Base-by-base conservation (phyloP, 2,113 vertebrate species). In the Dipodomys stephensi region DNA sequence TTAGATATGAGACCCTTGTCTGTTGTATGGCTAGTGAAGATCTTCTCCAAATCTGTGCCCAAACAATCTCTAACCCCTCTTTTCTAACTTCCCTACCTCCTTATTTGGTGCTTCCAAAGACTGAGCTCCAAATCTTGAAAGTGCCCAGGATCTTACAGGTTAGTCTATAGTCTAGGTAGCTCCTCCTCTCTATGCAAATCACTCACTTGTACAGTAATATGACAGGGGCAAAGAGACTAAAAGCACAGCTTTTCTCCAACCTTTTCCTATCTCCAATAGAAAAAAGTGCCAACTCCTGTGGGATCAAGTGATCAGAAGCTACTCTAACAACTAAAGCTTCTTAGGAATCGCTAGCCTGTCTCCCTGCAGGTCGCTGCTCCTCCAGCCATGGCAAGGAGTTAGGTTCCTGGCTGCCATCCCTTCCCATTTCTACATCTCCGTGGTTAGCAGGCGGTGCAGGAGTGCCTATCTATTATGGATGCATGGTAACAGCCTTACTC, bases 91-190 rank as follows among this genome's bases (percentile, higher is more conserved):
- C 22, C 53, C 19, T 12, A 23, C 19, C 16, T 79, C 9, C 10
- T 0, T 23, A 15, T 22, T 13, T 22, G 30, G 20, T 44, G 7
- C 2, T 84, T 7, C 28, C 23, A 46, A 46, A 23, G 39, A 4
- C n/a, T 77, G 57, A 22, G 3, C 65, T 79, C 89, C 69, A 90
- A 96, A 85, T 9, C 65, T 71, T 57, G 7, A 28, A 83, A 67
- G 30, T 9, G 30, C 53, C 27, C 85, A 57, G 60, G 30, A 53
- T 25, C 39, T 2, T 18, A 27, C 1, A 0, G 32, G 27, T 72
- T 39, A 82, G 44, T 5, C 19, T 2, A 16, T 39, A 82, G 44
- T 5, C 19, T 2, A 16, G 60, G 5, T 72, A 46, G 22, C 35
- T 88, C 69, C 49, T 80, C 9, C 23, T 80, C 13, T 65, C 4